phyloP scores from a whole-genome alignment of 23 tunicate genomes.

The Halocynthia aurantium region DNA sequence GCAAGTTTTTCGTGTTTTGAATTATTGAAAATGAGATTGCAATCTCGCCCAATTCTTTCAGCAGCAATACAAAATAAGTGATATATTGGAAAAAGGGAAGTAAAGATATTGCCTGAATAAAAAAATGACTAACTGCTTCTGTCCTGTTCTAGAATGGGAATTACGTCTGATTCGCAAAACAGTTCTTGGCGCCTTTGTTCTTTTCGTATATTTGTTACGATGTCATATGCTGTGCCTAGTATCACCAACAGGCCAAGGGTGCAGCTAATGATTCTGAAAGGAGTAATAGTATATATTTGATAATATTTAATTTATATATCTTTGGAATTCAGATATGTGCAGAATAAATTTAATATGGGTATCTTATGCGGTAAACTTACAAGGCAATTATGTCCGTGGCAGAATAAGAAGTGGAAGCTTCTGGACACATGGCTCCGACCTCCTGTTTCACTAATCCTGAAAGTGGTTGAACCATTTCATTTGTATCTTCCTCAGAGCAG shows the following conservation, averaged over 20 bases:
- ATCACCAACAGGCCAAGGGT: too few relatives aligned
- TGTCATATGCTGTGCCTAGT: too few relatives aligned
- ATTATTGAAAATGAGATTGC: conserved; percentile 44
- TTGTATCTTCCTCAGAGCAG: conserved; percentile 32
- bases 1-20: conserved; percentile 42
- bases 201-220: too few relatives aligned
- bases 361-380: conserved; percentile 12
- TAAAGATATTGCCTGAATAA: not conserved
- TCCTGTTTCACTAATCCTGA: not conserved
- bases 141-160: not conserved
- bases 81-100: not conserved
- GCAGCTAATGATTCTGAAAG: too few relatives aligned
- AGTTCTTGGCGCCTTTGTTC: too few relatives aligned
- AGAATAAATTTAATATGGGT: too few relatives aligned
- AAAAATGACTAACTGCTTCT: not conserved
- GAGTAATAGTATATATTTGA: too few relatives aligned
- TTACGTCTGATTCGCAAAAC: too few relatives aligned
- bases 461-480: conserved; percentile 1
- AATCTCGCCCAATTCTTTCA: conserved; percentile 1
- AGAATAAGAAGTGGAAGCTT: not conserved
- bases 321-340: too few relatives aligned
- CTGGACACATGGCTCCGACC: conserved; percentile 5
- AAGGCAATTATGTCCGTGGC: conserved; percentile 24
- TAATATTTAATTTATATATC: too few relatives aligned
- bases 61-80: not conserved